Evolutionary conservation across 2,797 vertebrate species (phyloP).

Genomic region (Meda fulgida): DNA sequence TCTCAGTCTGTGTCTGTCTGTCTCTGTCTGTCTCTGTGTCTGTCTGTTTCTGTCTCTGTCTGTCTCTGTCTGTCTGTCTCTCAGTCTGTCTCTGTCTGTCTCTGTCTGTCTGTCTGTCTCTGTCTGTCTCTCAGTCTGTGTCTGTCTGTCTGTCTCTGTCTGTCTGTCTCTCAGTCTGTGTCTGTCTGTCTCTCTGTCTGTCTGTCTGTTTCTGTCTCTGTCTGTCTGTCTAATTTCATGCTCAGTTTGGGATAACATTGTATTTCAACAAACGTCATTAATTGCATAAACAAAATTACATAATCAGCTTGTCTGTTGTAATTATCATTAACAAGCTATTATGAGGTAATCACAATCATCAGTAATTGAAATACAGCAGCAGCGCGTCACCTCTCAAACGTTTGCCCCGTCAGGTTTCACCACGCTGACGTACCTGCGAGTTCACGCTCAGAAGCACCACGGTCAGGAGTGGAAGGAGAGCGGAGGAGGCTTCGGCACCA

Average conservation of each 20-base stretch:
- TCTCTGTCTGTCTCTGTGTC: too few species aligned
- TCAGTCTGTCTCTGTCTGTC: too few species aligned
- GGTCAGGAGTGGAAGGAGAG: conserved; percentile 91
- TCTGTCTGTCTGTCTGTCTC: too few species aligned
- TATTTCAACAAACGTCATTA: background rate
- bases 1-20: rapidly evolving
- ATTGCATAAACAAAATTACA: background rate
- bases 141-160: too few species aligned
- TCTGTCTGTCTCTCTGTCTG: background rate
- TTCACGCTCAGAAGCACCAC: conserved; percentile 93
- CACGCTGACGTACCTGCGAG: conserved; percentile 91
- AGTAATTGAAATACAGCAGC: background rate
- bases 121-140: too few species aligned
- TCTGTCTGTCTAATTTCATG: background rate
- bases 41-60: too few species aligned
- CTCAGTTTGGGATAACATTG: background rate
- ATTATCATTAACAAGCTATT: background rate
- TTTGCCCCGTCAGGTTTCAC: conserved; percentile 82
- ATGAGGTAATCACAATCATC: background rate
- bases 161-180: too few species aligned
- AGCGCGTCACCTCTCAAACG: background rate
- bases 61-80: rapidly evolving
- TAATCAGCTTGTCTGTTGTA: background rate
- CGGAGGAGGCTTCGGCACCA: conserved; percentile 84
- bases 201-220: background rate